Evolutionary conservation across 2,888 invertebrate species (phyloP).

Genomic region (Acholoe squamosa): DNA sequence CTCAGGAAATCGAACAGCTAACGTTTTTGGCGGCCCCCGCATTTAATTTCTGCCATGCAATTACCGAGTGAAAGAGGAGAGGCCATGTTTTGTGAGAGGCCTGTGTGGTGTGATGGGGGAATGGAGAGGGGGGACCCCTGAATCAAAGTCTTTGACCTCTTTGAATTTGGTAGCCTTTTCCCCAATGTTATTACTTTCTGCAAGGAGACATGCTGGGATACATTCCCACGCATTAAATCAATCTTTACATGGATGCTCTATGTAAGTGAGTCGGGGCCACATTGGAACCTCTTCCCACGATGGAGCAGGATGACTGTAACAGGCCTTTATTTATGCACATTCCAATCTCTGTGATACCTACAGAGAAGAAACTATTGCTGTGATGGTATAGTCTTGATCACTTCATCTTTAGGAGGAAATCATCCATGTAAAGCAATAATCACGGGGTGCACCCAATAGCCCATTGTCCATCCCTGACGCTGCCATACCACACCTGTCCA

Average conservation of each 20-base stretch:
- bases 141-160: background rate
- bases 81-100: background rate
- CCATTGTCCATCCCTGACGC: background rate
- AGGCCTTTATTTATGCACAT: no score
- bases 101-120: background rate
- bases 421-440: background rate
- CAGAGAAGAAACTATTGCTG: no score
- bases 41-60: constrained; percentile 25
- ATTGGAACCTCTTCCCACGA: no score
- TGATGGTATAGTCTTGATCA: background rate
- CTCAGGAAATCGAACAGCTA: constrained; percentile 10
- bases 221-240: no score
- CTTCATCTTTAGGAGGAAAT: constrained; percentile 25
- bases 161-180: background rate
- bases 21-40: background rate
- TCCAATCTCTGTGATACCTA: no score
- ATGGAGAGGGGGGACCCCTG: background rate
- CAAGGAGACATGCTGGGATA: no score
- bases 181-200: no score
- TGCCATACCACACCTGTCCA: constrained; percentile 1
- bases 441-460: background rate
- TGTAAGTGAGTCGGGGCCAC: no score
- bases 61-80: background rate
- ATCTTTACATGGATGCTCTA: no score
- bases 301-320: no score